Percentiles rank a stretch among this genome's conserved stretches.
Evolutionary conservation across 1,140 invertebrate genomes (phyloP).

Genomic region (Oryctes rhinoceros): DNA sequence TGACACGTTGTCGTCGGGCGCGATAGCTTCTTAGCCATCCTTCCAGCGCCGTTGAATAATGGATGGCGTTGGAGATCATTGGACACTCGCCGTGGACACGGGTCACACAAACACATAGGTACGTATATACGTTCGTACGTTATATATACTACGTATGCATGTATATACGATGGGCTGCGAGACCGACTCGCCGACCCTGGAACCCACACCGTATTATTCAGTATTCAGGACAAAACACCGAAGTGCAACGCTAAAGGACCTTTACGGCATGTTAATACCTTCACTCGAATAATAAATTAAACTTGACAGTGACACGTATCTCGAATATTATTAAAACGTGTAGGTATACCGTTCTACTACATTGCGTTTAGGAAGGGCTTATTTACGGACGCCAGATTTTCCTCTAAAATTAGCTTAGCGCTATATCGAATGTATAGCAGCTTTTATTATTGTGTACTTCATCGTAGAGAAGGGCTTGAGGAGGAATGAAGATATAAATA

Average conservation of each 20-base stretch:
- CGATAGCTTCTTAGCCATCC: constrained; percentile 47
- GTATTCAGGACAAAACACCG: constrained; percentile 35
- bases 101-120: constrained; percentile 44
- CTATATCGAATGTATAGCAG: too few species aligned
- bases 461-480: too few species aligned
- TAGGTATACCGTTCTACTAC: neutral
- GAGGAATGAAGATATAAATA: too few species aligned
- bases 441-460: too few species aligned
- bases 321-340: constrained; percentile 10
- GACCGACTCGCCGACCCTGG: neutral
- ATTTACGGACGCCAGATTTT: too few species aligned
- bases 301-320: constrained; percentile 25
- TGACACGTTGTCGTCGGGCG: constrained; percentile 46
- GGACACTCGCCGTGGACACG: constrained; percentile 48
- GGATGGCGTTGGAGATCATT: constrained; percentile 48
- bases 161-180: neutral
- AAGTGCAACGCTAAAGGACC: constrained; percentile 33
- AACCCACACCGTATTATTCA: constrained; percentile 31
- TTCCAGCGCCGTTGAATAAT: constrained; percentile 49
- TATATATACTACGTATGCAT: neutral
- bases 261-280: constrained; percentile 35
- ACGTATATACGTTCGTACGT: neutral
- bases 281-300: constrained; percentile 36
- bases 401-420: too few species aligned
- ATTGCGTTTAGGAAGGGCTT: too few species aligned